Conservation (phyloP, 2,113 vertebrate species). For the Entomyzon cyanotis region DNA sequence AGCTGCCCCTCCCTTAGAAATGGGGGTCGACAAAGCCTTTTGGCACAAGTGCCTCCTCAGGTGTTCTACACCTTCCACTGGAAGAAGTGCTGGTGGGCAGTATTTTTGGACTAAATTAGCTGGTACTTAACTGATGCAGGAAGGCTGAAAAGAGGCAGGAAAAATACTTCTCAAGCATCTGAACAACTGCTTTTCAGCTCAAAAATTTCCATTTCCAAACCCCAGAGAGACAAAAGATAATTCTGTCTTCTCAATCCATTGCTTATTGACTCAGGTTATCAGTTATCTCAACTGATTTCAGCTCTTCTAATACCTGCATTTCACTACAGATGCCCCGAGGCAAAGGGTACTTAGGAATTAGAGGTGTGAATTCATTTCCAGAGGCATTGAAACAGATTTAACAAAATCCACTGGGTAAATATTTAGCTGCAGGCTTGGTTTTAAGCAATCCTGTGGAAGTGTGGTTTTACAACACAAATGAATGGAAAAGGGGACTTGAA, state of each 20-base stretch:
- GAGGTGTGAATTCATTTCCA: conserved; percentile 37
- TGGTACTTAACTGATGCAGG: background rate
- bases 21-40: background rate
- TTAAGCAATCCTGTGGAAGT: background rate
- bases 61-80: background rate
- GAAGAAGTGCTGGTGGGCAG: background rate
- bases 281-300: conserved; percentile 12
- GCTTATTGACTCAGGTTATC: conserved; percentile 12
- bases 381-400: conserved; percentile 19
- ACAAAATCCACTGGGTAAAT: conserved; percentile 51
- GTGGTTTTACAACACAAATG: conserved; percentile 19
- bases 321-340: conserved; percentile 22
- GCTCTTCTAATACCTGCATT: conserved; percentile 11
- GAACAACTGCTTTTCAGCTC: background rate
- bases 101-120: background rate
- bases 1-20: background rate
- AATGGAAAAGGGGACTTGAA: background rate
- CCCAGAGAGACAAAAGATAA: background rate
- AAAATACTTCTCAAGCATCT: background rate
- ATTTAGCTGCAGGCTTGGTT: conserved; percentile 52
- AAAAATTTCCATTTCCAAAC: background rate
- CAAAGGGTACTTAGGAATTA: conserved; percentile 27
- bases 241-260: background rate
- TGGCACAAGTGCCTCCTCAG: background rate
- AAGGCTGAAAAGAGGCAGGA: background rate